A percentile compares a stretch with the other conserved stretches of the same genome.
Evolutionary conservation across 1,140 invertebrate genomes (phyloP).

Genomic region (Drosophila orena): DNA sequence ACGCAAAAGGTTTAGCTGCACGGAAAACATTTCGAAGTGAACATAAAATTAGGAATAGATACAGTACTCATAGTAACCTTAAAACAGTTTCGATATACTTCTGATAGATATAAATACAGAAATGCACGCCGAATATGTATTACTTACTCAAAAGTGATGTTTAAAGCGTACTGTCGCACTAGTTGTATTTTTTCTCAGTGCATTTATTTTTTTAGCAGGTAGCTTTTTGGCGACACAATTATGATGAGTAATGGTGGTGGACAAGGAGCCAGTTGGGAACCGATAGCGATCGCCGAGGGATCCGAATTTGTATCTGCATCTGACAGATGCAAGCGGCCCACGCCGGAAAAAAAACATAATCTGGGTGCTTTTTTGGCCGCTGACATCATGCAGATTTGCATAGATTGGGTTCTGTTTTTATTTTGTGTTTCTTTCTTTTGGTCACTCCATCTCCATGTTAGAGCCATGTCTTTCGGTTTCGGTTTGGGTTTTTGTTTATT

Average conservation of each 20-base stretch:
- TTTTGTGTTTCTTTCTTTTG: constrained; percentile 9
- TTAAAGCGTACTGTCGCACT: no score
- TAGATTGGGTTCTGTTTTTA: constrained; percentile 38
- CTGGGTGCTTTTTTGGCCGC: constrained; percentile 53
- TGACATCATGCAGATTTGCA: constrained; percentile 78
- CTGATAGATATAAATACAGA: no score
- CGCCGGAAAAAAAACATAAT: constrained; percentile 31
- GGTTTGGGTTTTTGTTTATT: constrained; percentile 57
- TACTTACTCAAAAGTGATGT: no score
- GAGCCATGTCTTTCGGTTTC: constrained; percentile 36
- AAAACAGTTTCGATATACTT: not conserved
- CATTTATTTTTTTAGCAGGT: constrained; percentile 16
- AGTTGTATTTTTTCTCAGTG: constrained; percentile 1
- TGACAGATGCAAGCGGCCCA: constrained; percentile 52
- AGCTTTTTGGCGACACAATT: constrained; percentile 56
- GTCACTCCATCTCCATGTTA: constrained; percentile 34
- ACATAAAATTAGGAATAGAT: not conserved
- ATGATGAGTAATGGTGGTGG: constrained; percentile 71
- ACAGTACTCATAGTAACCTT: not conserved
- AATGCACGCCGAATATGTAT: no score
- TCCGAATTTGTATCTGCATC: constrained; percentile 38
- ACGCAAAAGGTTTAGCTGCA: constrained; percentile 35
- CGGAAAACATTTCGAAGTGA: no score
- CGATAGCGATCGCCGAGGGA: constrained; percentile 45
- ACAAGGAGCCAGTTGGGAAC: constrained; percentile 55